phyloP scores from a whole-genome alignment of 1,140 invertebrate genomes.

The Bombus terrestris region DNA sequence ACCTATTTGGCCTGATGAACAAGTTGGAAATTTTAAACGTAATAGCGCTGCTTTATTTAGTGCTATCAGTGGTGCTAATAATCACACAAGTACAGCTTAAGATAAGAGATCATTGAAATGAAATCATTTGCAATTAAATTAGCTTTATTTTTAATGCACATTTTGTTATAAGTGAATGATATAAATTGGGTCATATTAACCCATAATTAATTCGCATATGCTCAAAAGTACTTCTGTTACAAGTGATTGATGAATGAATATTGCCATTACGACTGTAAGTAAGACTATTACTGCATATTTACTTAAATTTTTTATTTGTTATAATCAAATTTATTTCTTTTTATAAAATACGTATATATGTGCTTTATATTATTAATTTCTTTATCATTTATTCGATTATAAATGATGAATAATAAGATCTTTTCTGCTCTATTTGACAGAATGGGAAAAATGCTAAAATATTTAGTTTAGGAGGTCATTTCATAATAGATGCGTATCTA shows the following conservation, averaged over 20 bases:
- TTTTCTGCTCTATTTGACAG: neutral
- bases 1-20: constrained; percentile 86
- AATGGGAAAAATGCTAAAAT: neutral
- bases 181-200: constrained; percentile 22
- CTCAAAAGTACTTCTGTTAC: constrained; percentile 15
- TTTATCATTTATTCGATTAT: neutral
- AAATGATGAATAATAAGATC: neutral
- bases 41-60: constrained; percentile 88
- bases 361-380: neutral
- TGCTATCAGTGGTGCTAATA: constrained; percentile 86
- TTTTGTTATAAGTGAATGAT: constrained; percentile 19
- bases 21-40: constrained; percentile 85
- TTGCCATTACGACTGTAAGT: constrained; percentile 8
- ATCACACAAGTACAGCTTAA: constrained; percentile 87
- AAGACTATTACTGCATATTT: neutral
- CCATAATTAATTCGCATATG: constrained; percentile 20
- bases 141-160: constrained; percentile 19
- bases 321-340: constrained; percentile 8
- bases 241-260: constrained; percentile 13
- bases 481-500: neutral
- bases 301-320: neutral
- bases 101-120: neutral
- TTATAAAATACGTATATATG: neutral
- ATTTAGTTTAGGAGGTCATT: neutral
- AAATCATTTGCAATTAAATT: constrained; percentile 16